phyloP scores from a whole-genome alignment of 1,140 invertebrate genomes.

The Hestina assimilis region DNA sequence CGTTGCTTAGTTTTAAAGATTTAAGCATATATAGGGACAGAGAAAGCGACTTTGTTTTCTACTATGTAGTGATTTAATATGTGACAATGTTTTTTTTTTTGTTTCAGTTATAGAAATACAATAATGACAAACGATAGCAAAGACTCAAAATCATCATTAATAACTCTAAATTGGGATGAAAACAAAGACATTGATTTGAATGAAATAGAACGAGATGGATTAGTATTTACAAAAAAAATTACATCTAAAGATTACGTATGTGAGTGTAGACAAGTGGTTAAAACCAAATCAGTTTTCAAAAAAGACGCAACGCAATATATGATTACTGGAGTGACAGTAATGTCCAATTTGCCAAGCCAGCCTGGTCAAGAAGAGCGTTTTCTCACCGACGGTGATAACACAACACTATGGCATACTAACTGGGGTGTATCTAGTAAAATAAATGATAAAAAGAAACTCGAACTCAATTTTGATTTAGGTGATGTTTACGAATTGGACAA shows the following conservation, averaged over 20 bases:
- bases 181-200: conserved; percentile 39
- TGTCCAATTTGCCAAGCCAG: conserved; percentile 55
- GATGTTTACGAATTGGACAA: conserved; percentile 44
- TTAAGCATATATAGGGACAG: too few species aligned
- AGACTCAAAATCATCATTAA: conserved; percentile 30
- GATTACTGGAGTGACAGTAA: conserved; percentile 42
- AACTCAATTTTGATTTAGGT: conserved; percentile 49
- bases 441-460: conserved; percentile 33
- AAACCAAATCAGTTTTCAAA: conserved; percentile 41
- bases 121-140: conserved; percentile 31
- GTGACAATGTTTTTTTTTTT: too few species aligned
- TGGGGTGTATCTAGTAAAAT: conserved; percentile 36
- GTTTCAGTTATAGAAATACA: too few species aligned
- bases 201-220: conserved; percentile 61
- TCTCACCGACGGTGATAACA: conserved; percentile 38
- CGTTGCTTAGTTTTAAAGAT: too few species aligned
- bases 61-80: too few species aligned
- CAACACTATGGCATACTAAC: conserved; percentile 52
- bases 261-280: conserved; percentile 43
- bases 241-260: conserved; percentile 44
- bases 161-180: conserved; percentile 45
- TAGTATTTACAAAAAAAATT: conserved; percentile 48
- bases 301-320: conserved; percentile 41
- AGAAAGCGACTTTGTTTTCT: too few species aligned
- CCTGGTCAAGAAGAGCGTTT: conserved; percentile 48